Conservation (phyloP, 2,888 invertebrate species). For the Pachymerium ferrugineum region DNA sequence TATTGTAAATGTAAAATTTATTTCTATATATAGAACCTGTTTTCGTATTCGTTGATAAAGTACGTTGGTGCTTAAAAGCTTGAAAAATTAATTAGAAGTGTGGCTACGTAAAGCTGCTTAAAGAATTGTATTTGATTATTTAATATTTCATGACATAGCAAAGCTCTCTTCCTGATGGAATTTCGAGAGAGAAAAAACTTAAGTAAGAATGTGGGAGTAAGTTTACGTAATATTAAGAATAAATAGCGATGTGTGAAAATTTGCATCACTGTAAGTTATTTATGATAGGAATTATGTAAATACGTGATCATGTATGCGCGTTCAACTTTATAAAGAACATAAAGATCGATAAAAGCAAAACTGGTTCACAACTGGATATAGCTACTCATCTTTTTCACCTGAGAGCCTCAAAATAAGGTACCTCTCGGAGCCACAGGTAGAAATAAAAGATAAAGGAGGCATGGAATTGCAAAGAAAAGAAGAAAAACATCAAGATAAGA, state of each 20-base stretch:
- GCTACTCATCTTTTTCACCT: constrained; percentile 24
- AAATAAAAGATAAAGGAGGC: background rate
- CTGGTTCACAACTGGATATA: background rate
- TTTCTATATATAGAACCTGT: background rate
- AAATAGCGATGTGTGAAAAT: no score
- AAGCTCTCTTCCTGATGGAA: no score
- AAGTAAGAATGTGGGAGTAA: no score
- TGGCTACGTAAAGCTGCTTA: constrained; percentile 1
- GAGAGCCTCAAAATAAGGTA: constrained; percentile 1
- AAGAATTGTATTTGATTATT: background rate
- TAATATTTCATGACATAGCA: background rate
- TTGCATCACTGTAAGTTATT: no score
- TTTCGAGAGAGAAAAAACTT: no score
- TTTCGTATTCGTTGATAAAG: background rate
- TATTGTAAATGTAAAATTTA: no score
- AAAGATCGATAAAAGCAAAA: constrained; percentile 1
- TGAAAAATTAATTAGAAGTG: background rate
- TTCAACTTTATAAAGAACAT: background rate
- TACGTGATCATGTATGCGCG: background rate
- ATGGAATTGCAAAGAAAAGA: background rate
- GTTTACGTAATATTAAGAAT: no score
- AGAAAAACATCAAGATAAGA: background rate
- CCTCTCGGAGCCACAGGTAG: constrained; percentile 5
- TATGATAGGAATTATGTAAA: background rate
- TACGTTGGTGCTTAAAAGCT: background rate